phyloP scores from a whole-genome alignment of 2,888 invertebrate species.

The Rotaria magnacalcarata region DNA sequence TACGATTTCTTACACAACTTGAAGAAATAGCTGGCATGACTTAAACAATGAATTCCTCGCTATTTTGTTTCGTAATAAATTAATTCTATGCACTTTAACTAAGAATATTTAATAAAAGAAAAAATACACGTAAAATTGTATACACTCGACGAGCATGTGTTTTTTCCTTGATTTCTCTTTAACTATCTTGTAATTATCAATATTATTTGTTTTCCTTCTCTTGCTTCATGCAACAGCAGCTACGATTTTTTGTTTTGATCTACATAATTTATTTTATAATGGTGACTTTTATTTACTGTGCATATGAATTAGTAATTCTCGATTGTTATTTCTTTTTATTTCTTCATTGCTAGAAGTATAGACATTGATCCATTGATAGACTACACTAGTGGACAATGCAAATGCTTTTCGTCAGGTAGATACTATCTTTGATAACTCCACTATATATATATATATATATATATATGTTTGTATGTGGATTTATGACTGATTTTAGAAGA shows the following conservation, averaged over 20 bases:
- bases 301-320: neutral
- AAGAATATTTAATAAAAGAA: neutral
- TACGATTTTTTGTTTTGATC: neutral
- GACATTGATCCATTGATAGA: neutral
- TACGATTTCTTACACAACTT: slow-evolving; percentile 35
- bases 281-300: neutral
- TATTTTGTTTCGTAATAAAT: neutral
- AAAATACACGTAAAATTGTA: neutral
- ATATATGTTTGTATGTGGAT: neutral
- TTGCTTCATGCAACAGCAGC: neutral
- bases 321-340: neutral
- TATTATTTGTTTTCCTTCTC: neutral
- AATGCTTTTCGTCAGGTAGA: neutral
- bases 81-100: neutral
- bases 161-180: neutral
- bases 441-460: no score
- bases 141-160: no score
- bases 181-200: neutral
- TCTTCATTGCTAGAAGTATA: neutral
- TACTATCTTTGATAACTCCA: no score
- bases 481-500: neutral
- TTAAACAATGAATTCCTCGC: neutral
- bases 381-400: neutral
- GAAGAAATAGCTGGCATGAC: slow-evolving; percentile 39
- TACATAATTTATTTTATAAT: neutral